Evolutionary conservation across 1,140 invertebrate species (phyloP), one percentile per base, ranked within the genome.

Genomic region (Neodiprion pinetum): DNA sequence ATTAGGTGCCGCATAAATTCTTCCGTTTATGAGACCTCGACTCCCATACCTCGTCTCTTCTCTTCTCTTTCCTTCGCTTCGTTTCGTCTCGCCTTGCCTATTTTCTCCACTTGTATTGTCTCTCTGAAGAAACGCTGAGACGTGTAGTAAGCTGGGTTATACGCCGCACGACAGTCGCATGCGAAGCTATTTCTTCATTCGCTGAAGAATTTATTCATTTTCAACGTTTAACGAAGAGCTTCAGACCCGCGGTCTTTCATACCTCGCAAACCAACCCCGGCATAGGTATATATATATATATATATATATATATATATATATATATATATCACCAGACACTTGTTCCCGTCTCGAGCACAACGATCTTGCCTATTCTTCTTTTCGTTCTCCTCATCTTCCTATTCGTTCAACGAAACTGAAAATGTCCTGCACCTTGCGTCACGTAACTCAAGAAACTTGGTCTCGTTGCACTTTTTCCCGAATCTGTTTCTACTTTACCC

Each of bases 1-100:
- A 61, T n/a, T 12, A 61, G n/a, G 53, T 61, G n/a, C 53, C 11
- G 53, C 53, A 61, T 61, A 61, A 61, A 61, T 61, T 61, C 53
- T 61, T 76, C 74, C 75, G 75, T 75, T 74, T 75, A 72, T 66
- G 71, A 67, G 70, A 72, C 53, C 72, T 50, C 71, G 17, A 72
- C 67, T 67, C 70, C 67, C 67, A 76, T 68, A 66, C 48, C 2
- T 11, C 8, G 14, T 10, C 23, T 9, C 53, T 21, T 67, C 53
- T 73, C 53, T 48, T 67, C n/a, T 47, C 28, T 23, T 48, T 48
- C 40, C 67, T 72, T n/a, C 23, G 0, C 9, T 14, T 17, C 67
- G 65, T 12, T 23, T 67, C 14, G 66, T 61, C 14, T 71, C 69
- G 17, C 69, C 40, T 48, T 71, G 12, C 49, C 48, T 71, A 14